These are phyloP conservation scores for Illadopsis cleaveri DNA, from an alignment of 2,113 vertebrate species.

Conservation along the genomic window DNA sequence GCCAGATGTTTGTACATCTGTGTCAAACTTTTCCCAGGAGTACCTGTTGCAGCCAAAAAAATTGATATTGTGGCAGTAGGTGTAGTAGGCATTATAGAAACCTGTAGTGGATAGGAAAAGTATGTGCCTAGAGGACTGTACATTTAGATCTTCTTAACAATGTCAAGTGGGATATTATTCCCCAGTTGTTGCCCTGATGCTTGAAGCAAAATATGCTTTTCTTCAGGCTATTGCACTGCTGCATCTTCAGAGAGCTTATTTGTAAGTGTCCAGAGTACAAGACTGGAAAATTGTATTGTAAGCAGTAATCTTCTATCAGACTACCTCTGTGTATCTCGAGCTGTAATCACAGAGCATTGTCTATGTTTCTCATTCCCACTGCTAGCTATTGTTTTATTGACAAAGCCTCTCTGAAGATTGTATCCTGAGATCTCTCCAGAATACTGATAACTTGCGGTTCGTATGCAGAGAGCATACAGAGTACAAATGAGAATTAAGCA, in stretches of 20 bases:
- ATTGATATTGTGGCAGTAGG: background rate
- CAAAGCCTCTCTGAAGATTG: background rate
- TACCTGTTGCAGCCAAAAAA: background rate
- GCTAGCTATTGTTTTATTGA: background rate
- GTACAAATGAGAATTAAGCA: background rate
- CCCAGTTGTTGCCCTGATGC: background rate
- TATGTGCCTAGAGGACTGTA: background rate
- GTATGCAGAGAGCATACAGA: background rate
- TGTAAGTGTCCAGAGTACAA: background rate
- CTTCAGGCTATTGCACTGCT: background rate
- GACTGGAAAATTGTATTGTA: background rate
- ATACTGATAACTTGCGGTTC: background rate
- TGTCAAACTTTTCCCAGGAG: background rate
- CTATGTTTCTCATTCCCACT: background rate
- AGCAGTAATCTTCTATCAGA: background rate
- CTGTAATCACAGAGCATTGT: background rate
- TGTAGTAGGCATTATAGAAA: background rate
- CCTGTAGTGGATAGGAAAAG: background rate
- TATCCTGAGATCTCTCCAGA: background rate
- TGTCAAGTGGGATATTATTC: background rate
- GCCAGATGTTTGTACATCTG: background rate
- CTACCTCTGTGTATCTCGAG: background rate
- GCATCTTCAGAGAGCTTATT: background rate
- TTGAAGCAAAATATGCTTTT: background rate
- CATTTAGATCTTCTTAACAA: background rate